These are phyloP conservation scores for Eupeodes luniger DNA, from an alignment of 2,888 invertebrate genomes.

Conservation along the genomic window DNA sequence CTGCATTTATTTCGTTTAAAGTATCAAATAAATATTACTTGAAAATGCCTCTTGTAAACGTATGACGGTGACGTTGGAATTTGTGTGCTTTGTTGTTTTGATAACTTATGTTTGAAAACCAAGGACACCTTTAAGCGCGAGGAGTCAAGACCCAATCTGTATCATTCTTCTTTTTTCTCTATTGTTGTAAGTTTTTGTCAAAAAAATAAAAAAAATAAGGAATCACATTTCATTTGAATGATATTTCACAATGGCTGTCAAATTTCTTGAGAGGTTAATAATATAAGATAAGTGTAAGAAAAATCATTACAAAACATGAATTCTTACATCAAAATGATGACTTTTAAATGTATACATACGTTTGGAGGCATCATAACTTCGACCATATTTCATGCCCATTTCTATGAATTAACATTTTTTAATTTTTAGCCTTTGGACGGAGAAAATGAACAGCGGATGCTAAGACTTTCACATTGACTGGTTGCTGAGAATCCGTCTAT, in stretches of 20 bases:
- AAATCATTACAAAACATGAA: not conserved
- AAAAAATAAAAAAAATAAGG: not conserved
- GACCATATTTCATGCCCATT: too few relatives aligned
- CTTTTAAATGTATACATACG: too few relatives aligned
- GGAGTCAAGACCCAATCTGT: conserved; percentile 45
- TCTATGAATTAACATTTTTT: too few relatives aligned
- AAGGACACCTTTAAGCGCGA: conserved; percentile 12
- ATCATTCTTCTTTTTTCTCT: not conserved
- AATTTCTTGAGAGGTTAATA: not conserved
- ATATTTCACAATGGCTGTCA: conserved; percentile 2
- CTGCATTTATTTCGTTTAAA: conserved; percentile 70
- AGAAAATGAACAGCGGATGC: too few relatives aligned
- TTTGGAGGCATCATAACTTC: too few relatives aligned
- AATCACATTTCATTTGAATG: conserved; percentile 4
- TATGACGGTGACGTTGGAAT: too few relatives aligned
- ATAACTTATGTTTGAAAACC: conserved; percentile 1
- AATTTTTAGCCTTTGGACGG: too few relatives aligned
- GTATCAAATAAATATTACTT: conserved; percentile 58
- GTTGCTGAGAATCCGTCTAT: too few relatives aligned
- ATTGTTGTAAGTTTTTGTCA: conserved; percentile 20
- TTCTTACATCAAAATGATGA: too few relatives aligned
- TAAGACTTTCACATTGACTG: too few relatives aligned
- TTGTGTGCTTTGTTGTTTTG: conserved; percentile 15
- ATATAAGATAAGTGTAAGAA: not conserved
- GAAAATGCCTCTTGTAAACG: not conserved